Conservation (phyloP, 2,888 invertebrate genomes). For the Ptilodon capucinus region DNA sequence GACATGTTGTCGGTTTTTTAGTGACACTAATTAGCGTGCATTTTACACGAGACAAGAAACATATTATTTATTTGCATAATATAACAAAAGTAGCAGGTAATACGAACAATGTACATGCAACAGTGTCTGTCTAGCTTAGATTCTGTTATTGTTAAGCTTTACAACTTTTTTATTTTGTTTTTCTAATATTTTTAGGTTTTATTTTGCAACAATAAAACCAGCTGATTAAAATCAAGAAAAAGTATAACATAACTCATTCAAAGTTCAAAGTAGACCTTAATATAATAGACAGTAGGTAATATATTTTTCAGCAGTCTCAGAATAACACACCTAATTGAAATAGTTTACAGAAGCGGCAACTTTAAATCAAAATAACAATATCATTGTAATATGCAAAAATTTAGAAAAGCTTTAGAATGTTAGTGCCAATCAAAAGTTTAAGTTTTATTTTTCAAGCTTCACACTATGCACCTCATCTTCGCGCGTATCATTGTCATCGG, state of each 20-base stretch:
- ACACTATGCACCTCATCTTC: slow-evolving; percentile 57
- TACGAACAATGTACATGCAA: no score
- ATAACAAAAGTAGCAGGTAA: not conserved
- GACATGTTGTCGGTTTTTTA: not conserved
- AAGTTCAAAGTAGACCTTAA: not conserved
- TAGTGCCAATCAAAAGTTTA: slow-evolving; percentile 59
- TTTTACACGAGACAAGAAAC: not conserved
- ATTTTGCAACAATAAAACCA: no score
- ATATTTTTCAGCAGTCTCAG: not conserved
- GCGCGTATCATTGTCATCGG: slow-evolving; percentile 33
- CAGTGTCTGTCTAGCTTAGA: no score
- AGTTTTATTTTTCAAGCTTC: slow-evolving; percentile 34
- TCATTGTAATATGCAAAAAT: slow-evolving; percentile 13
- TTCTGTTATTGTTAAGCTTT: no score
- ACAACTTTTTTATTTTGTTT: no score
- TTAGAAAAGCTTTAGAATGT: slow-evolving; percentile 47
- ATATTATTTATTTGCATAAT: no score
- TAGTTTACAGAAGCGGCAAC: not conserved
- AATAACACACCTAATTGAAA: no score
- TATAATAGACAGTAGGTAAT: no score
- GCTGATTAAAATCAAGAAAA: no score
- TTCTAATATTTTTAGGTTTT: no score
- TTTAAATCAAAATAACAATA: slow-evolving; percentile 6
- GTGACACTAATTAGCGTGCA: not conserved
- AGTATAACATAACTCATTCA: no score